A percentile compares a stretch with the other conserved stretches of the same genome.
These are phyloP conservation scores for Argyrosomus regius DNA, from an alignment of 2,797 vertebrate species.

Conservation along the genomic window DNA sequence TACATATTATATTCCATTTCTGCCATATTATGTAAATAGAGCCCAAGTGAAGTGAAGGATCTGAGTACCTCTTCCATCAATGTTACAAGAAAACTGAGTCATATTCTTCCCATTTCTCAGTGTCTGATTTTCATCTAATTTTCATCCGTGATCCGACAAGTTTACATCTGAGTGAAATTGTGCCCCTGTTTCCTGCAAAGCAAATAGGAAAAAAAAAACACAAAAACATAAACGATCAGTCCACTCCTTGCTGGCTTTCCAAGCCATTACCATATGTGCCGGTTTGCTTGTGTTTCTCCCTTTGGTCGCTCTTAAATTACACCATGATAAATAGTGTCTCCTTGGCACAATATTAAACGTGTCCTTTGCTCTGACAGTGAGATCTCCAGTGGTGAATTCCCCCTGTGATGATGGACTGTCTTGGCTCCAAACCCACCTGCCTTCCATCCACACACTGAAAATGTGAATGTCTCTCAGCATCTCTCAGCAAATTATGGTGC, in stretches of 20 bases:
- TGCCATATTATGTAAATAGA: no score
- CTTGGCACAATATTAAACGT: conserved; percentile 59
- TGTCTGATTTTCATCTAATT: background rate
- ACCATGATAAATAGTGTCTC: conserved; percentile 59
- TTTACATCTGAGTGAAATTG: background rate
- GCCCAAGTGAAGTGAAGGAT: background rate
- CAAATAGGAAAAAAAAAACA: background rate
- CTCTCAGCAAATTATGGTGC: conserved; percentile 9
- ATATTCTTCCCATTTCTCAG: background rate
- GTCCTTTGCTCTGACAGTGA: conserved; percentile 63
- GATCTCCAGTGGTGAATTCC: conserved; percentile 44
- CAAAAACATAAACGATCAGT: conserved; percentile 1
- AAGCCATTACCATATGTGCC: conserved; percentile 10
- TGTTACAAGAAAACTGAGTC: background rate
- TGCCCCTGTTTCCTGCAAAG: background rate
- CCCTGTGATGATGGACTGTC: conserved; percentile 55
- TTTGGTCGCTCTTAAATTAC: conserved; percentile 50
- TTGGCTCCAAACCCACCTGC: conserved; percentile 27
- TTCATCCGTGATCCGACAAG: background rate
- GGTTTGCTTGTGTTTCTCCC: conserved; percentile 34
- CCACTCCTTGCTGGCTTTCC: background rate
- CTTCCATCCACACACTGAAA: conserved; percentile 45
- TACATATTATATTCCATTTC: no score
- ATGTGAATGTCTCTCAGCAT: conserved; percentile 42
- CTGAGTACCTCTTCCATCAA: background rate